Evolutionary conservation across 1,140 invertebrate species (phyloP).

Genomic region (Oryctes rhinoceros): DNA sequence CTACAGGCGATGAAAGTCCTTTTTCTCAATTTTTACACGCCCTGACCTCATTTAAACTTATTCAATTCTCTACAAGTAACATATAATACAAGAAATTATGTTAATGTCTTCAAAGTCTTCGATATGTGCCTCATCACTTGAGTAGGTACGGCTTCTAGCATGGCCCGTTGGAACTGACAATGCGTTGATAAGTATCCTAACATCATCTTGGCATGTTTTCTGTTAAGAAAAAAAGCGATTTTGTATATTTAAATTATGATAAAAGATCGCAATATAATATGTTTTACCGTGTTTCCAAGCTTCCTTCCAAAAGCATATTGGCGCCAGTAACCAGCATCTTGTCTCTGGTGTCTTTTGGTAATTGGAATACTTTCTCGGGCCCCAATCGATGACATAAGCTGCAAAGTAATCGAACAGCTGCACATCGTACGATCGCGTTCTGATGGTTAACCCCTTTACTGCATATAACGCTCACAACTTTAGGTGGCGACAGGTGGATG

Average conservation of each 20-base stretch:
- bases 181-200: slow-evolving; percentile 69
- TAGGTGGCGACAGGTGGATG: slow-evolving; percentile 70
- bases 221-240: slow-evolving; percentile 56
- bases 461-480: slow-evolving; percentile 65
- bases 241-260: not conserved
- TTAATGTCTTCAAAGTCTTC: slow-evolving; percentile 71
- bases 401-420: slow-evolving; percentile 81
- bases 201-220: slow-evolving; percentile 74
- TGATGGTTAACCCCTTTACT: slow-evolving; percentile 76
- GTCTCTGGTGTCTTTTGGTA: slow-evolving; percentile 81
- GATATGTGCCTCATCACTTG: slow-evolving; percentile 72
- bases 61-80: not conserved
- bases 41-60: not conserved
- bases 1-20: not conserved
- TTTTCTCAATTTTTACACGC: not conserved
- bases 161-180: slow-evolving; percentile 69
- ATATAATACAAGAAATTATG: slow-evolving; percentile 46
- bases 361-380: slow-evolving; percentile 73
- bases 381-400: slow-evolving; percentile 76
- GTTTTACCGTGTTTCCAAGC: slow-evolving; percentile 80
- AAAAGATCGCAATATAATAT: slow-evolving; percentile 3
- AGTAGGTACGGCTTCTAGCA: slow-evolving; percentile 72
- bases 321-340: slow-evolving; percentile 81
- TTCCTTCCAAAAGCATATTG: slow-evolving; percentile 85
- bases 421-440: slow-evolving; percentile 83